A percentile compares a stretch with the other conserved stretches of the same genome.
phyloP scores from a whole-genome alignment of 2,888 invertebrate genomes.

The Drosophila parthenogenetica region DNA sequence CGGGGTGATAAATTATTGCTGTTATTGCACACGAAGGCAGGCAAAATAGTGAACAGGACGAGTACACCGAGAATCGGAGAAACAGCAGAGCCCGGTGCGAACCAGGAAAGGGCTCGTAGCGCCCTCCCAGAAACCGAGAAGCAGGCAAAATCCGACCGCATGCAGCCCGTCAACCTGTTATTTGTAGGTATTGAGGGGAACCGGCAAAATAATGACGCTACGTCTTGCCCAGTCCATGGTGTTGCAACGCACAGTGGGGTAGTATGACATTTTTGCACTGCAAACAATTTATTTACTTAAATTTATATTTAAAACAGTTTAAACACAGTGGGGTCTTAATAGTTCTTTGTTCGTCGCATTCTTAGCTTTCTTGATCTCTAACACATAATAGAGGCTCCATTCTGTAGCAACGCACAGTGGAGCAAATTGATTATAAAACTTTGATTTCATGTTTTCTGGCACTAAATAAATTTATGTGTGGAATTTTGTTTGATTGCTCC shows the following conservation, averaged over 20 bases:
- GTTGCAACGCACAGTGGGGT: constrained; percentile 1
- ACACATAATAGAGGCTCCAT: too few species aligned
- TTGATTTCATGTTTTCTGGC: too few species aligned
- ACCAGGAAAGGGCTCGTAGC: neutral
- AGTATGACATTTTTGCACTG: neutral
- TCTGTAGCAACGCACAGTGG: too few species aligned
- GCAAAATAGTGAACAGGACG: constrained; percentile 25
- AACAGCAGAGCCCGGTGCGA: neutral
- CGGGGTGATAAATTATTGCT: constrained; percentile 81
- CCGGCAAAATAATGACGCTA: constrained; percentile 69
- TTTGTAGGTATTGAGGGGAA: constrained; percentile 11
- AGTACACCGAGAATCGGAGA: neutral
- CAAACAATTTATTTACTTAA: neutral
- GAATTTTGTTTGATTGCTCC: neutral
- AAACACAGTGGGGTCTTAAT: too few species aligned
- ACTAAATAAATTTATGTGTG: too few species aligned
- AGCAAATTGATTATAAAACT: too few species aligned
- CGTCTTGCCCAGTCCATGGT: constrained; percentile 8
- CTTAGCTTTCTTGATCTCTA: too few species aligned
- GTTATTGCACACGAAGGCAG: constrained; percentile 70
- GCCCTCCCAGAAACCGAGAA: constrained; percentile 8
- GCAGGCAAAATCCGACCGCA: constrained; percentile 42
- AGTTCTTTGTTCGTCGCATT: too few species aligned
- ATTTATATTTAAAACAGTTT: too few species aligned
- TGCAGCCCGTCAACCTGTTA: constrained; percentile 25